Evolutionary conservation across 2,797 vertebrate genomes (phyloP).

Genomic region (Bovichtus diacanthus): DNA sequence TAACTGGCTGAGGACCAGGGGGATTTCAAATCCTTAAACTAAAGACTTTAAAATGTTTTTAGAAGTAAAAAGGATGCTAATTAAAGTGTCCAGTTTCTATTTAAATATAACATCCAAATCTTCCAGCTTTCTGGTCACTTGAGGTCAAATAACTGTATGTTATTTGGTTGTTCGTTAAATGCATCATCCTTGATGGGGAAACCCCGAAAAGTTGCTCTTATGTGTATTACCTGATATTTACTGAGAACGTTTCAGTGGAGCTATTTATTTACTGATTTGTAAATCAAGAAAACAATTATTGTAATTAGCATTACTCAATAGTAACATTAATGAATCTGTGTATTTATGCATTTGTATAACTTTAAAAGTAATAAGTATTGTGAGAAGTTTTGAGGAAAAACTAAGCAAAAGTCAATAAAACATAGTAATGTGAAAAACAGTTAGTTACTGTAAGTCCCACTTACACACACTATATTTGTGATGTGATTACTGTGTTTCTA

Average conservation of each 20-base stretch:
- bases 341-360: not conserved
- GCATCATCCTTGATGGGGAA: not conserved
- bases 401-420: not conserved
- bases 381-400: not conserved
- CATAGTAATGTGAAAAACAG: not conserved
- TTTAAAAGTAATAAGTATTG: not conserved
- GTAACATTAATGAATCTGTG: not conserved
- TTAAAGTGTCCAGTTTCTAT: not conserved
- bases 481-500: not conserved
- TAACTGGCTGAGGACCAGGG: not conserved
- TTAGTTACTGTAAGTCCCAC: no score
- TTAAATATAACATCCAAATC: not conserved
- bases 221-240: not conserved
- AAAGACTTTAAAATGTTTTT: not conserved
- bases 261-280: not conserved
- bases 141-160: not conserved
- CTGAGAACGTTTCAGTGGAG: not conserved
- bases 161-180: not conserved
- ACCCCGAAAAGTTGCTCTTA: not conserved
- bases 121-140: not conserved
- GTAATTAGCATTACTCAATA: not conserved
- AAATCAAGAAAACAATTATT: not conserved
- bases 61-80: not conserved
- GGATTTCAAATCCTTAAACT: not conserved
- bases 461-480: no score